Base-by-base conservation (phyloP, 1,140 invertebrate species). In the Brachionus paranguensis region DNA sequence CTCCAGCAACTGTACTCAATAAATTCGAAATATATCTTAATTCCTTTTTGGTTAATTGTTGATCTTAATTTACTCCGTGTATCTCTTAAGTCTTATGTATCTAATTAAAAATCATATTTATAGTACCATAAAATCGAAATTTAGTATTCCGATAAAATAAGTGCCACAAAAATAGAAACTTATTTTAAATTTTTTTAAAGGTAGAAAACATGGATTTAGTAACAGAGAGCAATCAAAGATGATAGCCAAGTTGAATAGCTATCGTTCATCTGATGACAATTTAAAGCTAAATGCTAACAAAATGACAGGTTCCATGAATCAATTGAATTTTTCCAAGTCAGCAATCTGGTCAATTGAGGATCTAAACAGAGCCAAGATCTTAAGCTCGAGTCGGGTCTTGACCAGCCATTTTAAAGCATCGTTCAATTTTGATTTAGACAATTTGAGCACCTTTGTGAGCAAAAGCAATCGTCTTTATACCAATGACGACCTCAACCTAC, bases 401-500 rank as follows among this genome's bases (percentile, higher is more conserved):
- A 50, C 72, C n/a, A 72, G 17, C n/a, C 17, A 43, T 8, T 43
- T 43, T 72, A 72, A 72, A 72, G 41, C 37, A 17, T 43, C 37
- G 29, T 7, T 41, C 7, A 24, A 2, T 53, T 53, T 79, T 12
- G 76, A 79, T 55, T 17, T 79, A 11, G 76, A 55, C 3, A 37
- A 50, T 24, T 24, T 53, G 27, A 79, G 24, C 12, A 37, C 27
- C 37, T 64, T 27, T 24, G 53, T 27, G 5, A 60, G 17, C 27
- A 81, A 81, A 64, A 81, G 37, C 20, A 27, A 6, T 1, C 33
- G 53, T 17, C 24, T 64, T 14, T 64, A 64, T 65, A 29, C 78
- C 3, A 79, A 37, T 43, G 41, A 81, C 64, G 78, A 64, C 33
- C 20, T 81, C 6, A 81, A 37, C 64, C 20, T 81, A 14, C 84